Conservation (phyloP, 1,140 invertebrate species). For the Drosophila rhopaloa region DNA sequence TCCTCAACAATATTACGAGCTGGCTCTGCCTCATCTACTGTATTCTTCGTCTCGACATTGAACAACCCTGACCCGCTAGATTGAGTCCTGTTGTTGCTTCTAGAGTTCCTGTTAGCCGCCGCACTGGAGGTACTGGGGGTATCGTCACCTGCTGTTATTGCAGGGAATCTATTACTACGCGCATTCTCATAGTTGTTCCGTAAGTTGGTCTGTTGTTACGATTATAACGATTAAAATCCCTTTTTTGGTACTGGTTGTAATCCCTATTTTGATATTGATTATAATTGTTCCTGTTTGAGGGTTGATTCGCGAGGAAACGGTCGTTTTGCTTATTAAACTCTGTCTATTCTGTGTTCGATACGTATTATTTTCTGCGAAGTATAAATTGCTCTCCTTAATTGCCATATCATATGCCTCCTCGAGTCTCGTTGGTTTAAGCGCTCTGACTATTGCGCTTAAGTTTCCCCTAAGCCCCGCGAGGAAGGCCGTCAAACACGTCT, state of each 20-base stretch:
- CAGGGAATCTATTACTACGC: no score
- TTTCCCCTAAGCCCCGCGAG: not conserved
- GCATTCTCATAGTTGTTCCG: no score
- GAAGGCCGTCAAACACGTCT: not conserved
- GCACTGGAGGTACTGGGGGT: not conserved
- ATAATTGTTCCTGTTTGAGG: not conserved
- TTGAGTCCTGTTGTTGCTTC: not conserved
- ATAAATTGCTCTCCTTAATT: not conserved
- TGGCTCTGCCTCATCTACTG: not conserved
- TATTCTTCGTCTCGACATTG: not conserved
- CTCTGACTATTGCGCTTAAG: not conserved
- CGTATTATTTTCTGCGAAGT: not conserved
- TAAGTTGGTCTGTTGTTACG: not conserved
- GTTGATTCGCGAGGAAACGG: not conserved
- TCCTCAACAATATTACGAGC: not conserved
- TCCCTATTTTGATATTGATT: not conserved
- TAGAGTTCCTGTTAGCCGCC: not conserved
- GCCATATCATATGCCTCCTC: conserved; percentile 2
- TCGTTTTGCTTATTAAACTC: not conserved
- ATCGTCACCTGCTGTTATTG: not conserved
- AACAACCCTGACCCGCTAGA: not conserved
- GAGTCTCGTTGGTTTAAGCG: not conserved
- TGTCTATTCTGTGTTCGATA: not conserved
- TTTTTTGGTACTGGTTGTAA: not conserved
- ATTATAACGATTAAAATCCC: conserved; percentile 1